Percentiles rank a stretch among this genome's conserved stretches.
These are phyloP conservation scores for Sander lucioperca DNA, from an alignment of 2,113 vertebrate species.

Conservation along the genomic window DNA sequence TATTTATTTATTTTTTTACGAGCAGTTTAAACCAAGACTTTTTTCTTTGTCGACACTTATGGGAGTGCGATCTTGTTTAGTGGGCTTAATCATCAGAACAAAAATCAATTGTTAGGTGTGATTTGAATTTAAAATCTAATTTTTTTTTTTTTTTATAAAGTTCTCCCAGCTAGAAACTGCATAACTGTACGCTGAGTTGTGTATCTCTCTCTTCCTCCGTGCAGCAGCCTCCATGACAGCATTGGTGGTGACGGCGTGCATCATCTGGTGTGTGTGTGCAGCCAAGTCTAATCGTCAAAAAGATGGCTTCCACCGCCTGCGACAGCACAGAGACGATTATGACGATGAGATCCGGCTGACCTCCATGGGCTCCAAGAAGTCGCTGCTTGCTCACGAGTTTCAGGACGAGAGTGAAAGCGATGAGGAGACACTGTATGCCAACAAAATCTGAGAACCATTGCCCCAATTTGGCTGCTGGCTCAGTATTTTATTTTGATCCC, in stretches of 20 bases:
- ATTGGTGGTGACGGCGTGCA: conserved; percentile 92
- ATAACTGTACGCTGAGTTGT: not conserved
- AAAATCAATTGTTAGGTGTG: not conserved
- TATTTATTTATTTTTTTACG: not conserved
- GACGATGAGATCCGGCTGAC: conserved; percentile 96
- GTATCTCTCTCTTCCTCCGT: not conserved
- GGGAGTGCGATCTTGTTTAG: not conserved
- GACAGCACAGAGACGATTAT: conserved; percentile 95
- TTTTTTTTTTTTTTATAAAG: not conserved
- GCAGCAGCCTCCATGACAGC: conserved; percentile 96
- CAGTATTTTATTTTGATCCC: conserved; percentile 42
- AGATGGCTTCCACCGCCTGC: conserved; percentile 96
- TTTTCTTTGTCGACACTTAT: no score
- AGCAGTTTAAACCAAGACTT: no score
- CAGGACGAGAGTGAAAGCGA: conserved; percentile 99
- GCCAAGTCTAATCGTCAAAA: conserved; percentile 97
- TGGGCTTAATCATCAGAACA: not conserved
- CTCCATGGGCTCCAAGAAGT: conserved; percentile 96
- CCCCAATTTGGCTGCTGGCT: conserved; percentile 17
- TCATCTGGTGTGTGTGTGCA: conserved; percentile 97
- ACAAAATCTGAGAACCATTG: conserved; percentile 89
- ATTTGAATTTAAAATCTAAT: no score
- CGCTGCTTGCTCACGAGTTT: conserved; percentile 94
- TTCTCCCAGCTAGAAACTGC: not conserved
- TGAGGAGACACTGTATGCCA: conserved; percentile 96